These are phyloP conservation scores for Ciona savignyi DNA, from an alignment of 23 tunicate species.

Conservation along the genomic window DNA sequence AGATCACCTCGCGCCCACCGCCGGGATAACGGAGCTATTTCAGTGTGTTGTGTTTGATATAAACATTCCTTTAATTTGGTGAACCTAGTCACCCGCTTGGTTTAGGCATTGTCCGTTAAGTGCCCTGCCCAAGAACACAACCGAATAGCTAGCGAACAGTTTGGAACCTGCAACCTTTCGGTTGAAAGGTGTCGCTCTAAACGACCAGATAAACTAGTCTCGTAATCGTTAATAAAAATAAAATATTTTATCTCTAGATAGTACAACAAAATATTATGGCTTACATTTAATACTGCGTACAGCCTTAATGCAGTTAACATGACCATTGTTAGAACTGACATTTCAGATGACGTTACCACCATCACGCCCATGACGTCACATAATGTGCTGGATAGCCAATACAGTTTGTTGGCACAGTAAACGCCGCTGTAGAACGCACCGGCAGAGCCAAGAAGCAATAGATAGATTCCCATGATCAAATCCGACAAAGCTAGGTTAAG, in stretches of 20 bases:
- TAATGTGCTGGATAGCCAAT: slow-evolving; percentile 23
- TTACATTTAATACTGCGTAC: slow-evolving; percentile 41
- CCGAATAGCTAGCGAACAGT: no score
- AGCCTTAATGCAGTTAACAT: slow-evolving; percentile 38
- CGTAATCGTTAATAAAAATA: no score
- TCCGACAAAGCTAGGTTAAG: slow-evolving; percentile 46
- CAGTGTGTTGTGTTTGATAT: no score
- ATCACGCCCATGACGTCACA: slow-evolving; percentile 35
- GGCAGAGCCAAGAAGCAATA: slow-evolving; percentile 22
- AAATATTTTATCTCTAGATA: no score
- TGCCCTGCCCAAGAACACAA: neutral
- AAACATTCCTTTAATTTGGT: no score
- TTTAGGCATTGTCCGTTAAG: neutral
- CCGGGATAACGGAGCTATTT: no score
- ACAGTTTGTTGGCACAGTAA: slow-evolving; percentile 37
- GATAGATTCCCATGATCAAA: slow-evolving; percentile 44
- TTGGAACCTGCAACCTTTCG: no score
- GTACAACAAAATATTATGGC: neutral
- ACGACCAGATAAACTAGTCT: no score
- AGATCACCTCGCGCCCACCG: no score
- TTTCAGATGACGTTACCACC: slow-evolving; percentile 44
- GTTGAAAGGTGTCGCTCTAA: no score
- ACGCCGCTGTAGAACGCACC: slow-evolving; percentile 32
- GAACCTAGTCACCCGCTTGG: neutral
- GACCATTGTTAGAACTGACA: slow-evolving; percentile 48